Base-by-base conservation (phyloP, 2,113 vertebrate genomes). In the Elaphurus davidianus region DNA sequence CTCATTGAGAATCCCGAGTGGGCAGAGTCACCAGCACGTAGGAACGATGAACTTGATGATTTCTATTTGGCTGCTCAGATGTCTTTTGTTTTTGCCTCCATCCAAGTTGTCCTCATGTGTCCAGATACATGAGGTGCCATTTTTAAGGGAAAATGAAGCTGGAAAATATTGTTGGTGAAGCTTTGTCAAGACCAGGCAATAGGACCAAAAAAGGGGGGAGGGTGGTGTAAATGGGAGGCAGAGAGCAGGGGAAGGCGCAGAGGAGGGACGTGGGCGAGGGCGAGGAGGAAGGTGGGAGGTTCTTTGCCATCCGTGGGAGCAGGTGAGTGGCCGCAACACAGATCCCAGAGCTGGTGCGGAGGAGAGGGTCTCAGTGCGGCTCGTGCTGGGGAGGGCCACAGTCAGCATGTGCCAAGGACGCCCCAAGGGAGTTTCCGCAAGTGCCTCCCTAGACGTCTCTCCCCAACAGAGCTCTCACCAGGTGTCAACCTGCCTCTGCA, bases 381-480 rank as follows among this genome's bases (percentile, higher is more conserved):
- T 54, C 19, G 25, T 30, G 19, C 59, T 21, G 28, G 47, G 57
- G 21, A 19, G 54, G 57, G 64, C 64, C 54, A 7, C 1, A 1
- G 33, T 52, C 74, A 15, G 52, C 1, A 0, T 0, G 1, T 6
- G 19, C 15, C 52, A 30, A 89, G 27, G 27, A 7, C 25, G 0
- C 8, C 36, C 85, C 16, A 10, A n/a, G 47, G 52, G 45, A 23
- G 14, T 59, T 76, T 54, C 19, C 25, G 1, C 50, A n/a, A 27
- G 27, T 45, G 36, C 45, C 47, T 47, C 47, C 25, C 47, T 25
- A 0, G 47, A 27, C 40, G 43, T 52, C 82, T 87, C n/a, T 60
- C 88, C n/a, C 57, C 67, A 27, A 25, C 33, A 16, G 3, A 43
- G 33, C 28, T 87, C 19, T 91, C 59, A 17, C 21, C 59, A 59